Evolutionary conservation across 2,113 vertebrate genomes (phyloP).

Genomic region (Zapornia atra): DNA sequence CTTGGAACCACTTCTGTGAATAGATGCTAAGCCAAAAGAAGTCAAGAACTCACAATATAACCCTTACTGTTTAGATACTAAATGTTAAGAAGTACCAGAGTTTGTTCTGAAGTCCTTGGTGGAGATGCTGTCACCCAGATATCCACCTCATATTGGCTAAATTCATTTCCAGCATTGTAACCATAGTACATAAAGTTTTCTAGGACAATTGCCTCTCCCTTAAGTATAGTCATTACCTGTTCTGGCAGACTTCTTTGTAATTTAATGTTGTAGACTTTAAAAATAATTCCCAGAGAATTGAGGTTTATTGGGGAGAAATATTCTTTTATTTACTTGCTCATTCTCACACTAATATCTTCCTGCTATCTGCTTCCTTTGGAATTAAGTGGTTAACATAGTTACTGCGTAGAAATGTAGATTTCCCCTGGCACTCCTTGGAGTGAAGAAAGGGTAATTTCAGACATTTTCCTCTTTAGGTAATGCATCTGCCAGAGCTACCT

Average conservation of each 20-base stretch:
- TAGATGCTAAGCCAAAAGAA: not conserved
- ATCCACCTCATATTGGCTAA: not conserved
- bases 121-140: not conserved
- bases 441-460: slow-evolving; percentile 39
- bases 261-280: slow-evolving; percentile 27
- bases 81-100: not conserved
- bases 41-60: not conserved
- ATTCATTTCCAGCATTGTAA: slow-evolving; percentile 3
- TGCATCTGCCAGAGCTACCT: slow-evolving; percentile 6
- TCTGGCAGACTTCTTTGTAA: slow-evolving; percentile 24
- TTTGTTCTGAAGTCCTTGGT: not conserved
- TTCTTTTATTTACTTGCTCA: slow-evolving; percentile 64
- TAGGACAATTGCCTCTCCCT: slow-evolving; percentile 43
- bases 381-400: slow-evolving; percentile 20
- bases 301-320: slow-evolving; percentile 54
- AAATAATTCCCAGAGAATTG: slow-evolving; percentile 42
- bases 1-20: not conserved
- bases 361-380: slow-evolving; percentile 45
- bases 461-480: slow-evolving; percentile 26
- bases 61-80: not conserved
- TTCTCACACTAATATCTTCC: slow-evolving; percentile 43
- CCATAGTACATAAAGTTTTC: not conserved
- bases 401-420: slow-evolving; percentile 25
- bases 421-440: slow-evolving; percentile 22
- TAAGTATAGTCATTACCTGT: slow-evolving; percentile 50